Evolutionary conservation across 1,140 invertebrate species (phyloP).

Genomic region (Drosophila repleta): DNA sequence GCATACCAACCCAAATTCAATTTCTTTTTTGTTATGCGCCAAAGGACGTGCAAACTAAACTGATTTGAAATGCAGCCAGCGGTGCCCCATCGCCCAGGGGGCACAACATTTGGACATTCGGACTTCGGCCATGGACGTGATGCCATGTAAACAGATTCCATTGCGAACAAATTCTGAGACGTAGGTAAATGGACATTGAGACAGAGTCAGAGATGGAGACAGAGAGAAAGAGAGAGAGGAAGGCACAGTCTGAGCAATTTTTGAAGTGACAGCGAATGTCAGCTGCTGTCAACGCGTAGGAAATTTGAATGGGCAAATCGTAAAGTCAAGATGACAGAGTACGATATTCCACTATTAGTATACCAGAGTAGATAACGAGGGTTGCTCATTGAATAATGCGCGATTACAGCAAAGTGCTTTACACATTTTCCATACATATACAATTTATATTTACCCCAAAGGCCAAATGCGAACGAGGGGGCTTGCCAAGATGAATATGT

Average conservation of each 20-base stretch:
- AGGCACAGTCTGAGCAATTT: constrained; percentile 32
- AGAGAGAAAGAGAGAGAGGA: neutral
- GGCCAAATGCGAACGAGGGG: too few relatives aligned
- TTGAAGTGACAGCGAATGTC: constrained; percentile 42
- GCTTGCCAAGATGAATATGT: neutral
- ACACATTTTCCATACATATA: neutral
- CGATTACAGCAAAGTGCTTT: neutral
- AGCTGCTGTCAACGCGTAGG: constrained; percentile 46
- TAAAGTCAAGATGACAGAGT: constrained; percentile 46
- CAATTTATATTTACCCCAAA: neutral
- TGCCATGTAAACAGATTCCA: constrained; percentile 68
- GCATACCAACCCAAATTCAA: constrained; percentile 67
- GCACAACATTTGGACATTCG: constrained; percentile 51
- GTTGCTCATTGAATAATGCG: constrained; percentile 11
- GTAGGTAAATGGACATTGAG: constrained; percentile 11
- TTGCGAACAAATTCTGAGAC: constrained; percentile 7
- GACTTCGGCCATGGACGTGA: constrained; percentile 36
- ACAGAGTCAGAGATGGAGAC: neutral
- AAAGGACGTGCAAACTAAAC: constrained; percentile 79
- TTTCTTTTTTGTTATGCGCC: constrained; percentile 66
- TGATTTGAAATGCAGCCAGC: constrained; percentile 74
- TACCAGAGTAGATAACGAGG: constrained; percentile 17
- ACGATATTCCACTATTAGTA: constrained; percentile 40
- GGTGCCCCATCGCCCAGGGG: constrained; percentile 34
- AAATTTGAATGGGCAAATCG: constrained; percentile 53